Conservation (phyloP, 2,113 vertebrate species). For the Mormyrus iriodes region DNA sequence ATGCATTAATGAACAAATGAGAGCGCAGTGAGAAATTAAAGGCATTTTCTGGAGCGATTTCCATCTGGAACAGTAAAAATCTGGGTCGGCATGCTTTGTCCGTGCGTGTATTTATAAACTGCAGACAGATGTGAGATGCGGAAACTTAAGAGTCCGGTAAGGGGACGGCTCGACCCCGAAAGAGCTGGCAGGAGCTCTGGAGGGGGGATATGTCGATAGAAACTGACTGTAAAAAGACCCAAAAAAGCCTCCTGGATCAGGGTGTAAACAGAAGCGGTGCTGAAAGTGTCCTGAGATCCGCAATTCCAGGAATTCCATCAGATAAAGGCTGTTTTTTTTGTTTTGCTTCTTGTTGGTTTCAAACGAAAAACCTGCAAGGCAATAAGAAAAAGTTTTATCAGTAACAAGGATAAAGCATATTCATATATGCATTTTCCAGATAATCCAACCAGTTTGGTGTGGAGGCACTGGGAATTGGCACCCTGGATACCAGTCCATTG, state of each 20-base stretch:
- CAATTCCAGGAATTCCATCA: not conserved
- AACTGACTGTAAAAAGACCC: not conserved
- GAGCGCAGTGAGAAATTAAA: conserved; percentile 19
- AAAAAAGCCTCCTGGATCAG: not conserved
- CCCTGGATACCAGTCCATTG: not conserved
- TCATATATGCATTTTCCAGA: not conserved
- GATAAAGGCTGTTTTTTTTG: not conserved
- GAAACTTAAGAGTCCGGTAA: not conserved
- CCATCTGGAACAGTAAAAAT: conserved; percentile 30
- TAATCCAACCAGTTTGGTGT: not conserved
- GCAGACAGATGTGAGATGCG: conserved; percentile 22
- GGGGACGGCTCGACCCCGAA: conserved; percentile 7
- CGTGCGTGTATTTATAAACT: conserved; percentile 28
- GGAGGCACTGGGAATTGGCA: not conserved
- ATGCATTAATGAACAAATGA: conserved; percentile 32
- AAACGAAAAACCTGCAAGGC: not conserved
- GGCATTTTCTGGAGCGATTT: conserved; percentile 32
- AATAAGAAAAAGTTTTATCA: not conserved
- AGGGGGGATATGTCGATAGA: not conserved
- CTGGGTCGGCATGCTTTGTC: conserved; percentile 17
- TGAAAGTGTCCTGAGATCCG: not conserved
- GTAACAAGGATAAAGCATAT: not conserved
- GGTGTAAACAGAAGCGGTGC: not conserved
- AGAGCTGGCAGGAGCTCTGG: not conserved
- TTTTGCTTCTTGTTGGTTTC: not conserved